Percentiles rank a stretch among this genome's conserved stretches.
These are phyloP conservation scores for Carpatolechia fugitivella DNA, from an alignment of 2,888 invertebrate species.

Conservation along the genomic window DNA sequence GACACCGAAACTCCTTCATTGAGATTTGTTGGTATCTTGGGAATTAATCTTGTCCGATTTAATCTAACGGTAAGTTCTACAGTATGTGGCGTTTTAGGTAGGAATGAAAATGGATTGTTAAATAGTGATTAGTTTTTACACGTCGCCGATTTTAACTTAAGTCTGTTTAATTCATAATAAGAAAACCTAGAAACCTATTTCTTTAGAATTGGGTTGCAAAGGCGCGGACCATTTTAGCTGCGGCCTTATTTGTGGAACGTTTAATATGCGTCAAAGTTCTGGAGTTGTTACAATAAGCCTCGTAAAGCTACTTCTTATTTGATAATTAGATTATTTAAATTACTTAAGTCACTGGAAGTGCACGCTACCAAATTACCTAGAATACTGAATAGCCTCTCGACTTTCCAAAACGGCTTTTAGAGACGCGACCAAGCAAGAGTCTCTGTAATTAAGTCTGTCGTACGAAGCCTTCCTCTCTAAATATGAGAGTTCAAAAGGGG, in stretches of 20 bases:
- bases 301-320: background rate
- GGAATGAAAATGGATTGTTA: too few relatives aligned
- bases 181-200: too few relatives aligned
- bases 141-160: too few relatives aligned
- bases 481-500: background rate
- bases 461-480: conserved; percentile 18
- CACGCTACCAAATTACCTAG: conserved; percentile 56
- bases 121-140: too few relatives aligned
- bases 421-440: conserved; percentile 34
- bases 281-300: background rate
- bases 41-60: background rate
- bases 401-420: conserved; percentile 40
- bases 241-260: too few relatives aligned
- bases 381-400: conserved; percentile 52
- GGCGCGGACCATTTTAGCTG: too few relatives aligned
- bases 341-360: conserved; percentile 53
- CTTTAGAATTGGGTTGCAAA: too few relatives aligned
- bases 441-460: conserved; percentile 35
- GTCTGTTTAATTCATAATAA: too few relatives aligned
- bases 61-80: background rate
- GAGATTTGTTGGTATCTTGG: conserved; percentile 17
- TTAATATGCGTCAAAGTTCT: too few relatives aligned
- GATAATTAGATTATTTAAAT: conserved; percentile 30
- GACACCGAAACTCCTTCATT: conserved; percentile 41
- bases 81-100: too few relatives aligned